Evolutionary conservation across 2,888 invertebrate genomes (phyloP).

Genomic region (Epinotia bilunana): DNA sequence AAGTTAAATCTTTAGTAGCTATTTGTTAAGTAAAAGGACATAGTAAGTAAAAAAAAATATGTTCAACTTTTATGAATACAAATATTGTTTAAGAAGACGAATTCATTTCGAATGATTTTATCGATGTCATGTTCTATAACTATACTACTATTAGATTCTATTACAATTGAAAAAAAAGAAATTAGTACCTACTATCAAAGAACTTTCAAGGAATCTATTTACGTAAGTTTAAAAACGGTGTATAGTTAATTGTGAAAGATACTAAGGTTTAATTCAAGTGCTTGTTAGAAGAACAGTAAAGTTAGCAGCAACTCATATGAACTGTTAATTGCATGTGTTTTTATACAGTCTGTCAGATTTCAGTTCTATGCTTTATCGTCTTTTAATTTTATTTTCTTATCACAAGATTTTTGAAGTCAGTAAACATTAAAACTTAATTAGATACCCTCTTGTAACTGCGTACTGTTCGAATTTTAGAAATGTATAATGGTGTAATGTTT

Average conservation of each 20-base stretch:
- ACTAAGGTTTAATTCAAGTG: too few species aligned
- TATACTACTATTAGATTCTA: too few species aligned
- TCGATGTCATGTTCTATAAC: too few species aligned
- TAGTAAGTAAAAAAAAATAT: neutral
- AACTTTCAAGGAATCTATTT: too few species aligned
- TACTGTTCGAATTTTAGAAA: too few species aligned
- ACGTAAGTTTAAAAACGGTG: too few species aligned
- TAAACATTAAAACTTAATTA: too few species aligned
- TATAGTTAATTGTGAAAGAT: too few species aligned
- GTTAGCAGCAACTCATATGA: neutral
- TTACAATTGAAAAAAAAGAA: too few species aligned
- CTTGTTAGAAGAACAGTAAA: neutral
- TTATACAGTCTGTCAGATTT: neutral
- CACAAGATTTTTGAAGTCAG: neutral
- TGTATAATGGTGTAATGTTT: too few species aligned
- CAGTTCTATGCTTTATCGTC: neutral
- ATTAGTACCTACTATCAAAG: too few species aligned
- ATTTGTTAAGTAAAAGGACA: neutral
- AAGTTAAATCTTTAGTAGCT: conserved; percentile 1
- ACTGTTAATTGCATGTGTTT: neutral
- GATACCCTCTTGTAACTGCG: too few species aligned
- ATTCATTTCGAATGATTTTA: neutral
- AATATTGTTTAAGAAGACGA: neutral
- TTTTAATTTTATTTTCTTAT: neutral
- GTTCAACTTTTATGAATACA: neutral